Evolutionary conservation across 2,888 invertebrate genomes (phyloP), one percentile per base, ranked within the genome.

Genomic region (Rhaphigaster nebulosa): DNA sequence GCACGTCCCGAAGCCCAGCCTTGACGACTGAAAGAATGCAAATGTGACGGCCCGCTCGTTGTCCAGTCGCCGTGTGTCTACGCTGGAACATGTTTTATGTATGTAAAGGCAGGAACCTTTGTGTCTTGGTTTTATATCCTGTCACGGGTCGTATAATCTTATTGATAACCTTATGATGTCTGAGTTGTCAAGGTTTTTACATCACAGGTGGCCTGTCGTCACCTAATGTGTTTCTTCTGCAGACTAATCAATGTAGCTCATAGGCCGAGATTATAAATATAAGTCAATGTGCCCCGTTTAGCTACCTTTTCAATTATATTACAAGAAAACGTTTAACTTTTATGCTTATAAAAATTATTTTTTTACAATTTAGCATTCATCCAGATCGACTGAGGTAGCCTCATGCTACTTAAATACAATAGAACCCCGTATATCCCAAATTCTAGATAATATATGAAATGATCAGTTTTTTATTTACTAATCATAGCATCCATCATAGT

Each of bases 91-190:
- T 65, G 65, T 65, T 65, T 65, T 65, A 65, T 65, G 65, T 65
- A 65, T 65, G 65, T 65, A 65, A 76, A 34, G 70, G 6, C 6
- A 76, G 70, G 20, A 0, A 20, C 23, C 70, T 76, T 76, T 76
- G 70, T 76, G 34, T 38, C 70, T 76, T 38, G 70, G 15, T 76
- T 76, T 38, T 38, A 38, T 76, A 76, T 76, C 70, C 70, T 76
- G 70, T 23, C 38, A 34, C 70, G 34, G 70, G 20, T 38, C 20
- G 6, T 38, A 76, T 76, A 34, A 38, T 76, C 70, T 76, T 76
- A 76, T 76, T 76, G 70, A 76, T 76, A 76, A 29, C 70, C 70
- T 76, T 76, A 76, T 34, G 38, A 76, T 76, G 70, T 76, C 70
- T 6, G 20, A 23, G 34, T 8, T 20, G 34, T 4, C 70, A 76